Evolutionary conservation across 2,113 vertebrate genomes (phyloP).

Genomic region (Mormyrus lacerda): DNA sequence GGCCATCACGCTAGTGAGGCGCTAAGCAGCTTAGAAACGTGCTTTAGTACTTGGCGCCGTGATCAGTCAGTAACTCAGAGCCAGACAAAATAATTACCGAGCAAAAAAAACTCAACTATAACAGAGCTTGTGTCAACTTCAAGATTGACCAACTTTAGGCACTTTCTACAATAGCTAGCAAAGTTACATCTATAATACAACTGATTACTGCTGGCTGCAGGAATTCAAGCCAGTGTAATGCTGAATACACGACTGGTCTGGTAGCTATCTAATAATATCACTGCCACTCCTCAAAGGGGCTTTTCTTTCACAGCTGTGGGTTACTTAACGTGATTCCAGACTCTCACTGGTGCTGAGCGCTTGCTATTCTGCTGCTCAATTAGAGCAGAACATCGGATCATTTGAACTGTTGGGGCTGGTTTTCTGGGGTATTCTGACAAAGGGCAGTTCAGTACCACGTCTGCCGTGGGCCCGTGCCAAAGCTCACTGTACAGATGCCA

Average conservation of each 20-base stretch:
- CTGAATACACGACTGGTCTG: not conserved
- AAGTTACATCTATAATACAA: not conserved
- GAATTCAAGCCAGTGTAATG: not conserved
- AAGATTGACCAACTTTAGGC: not conserved
- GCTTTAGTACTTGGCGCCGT: not conserved
- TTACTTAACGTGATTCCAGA: not conserved
- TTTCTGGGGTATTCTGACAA: not conserved
- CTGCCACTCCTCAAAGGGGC: not conserved
- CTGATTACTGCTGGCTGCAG: not conserved
- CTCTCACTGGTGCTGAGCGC: not conserved
- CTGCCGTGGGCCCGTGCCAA: not conserved
- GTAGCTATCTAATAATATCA: slow-evolving; percentile 4
- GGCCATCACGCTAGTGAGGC: not conserved
- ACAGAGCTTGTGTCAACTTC: not conserved
- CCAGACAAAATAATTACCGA: not conserved
- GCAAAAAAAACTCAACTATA: not conserved
- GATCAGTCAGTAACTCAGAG: not conserved
- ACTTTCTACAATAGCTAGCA: not conserved
- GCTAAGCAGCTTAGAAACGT: not conserved
- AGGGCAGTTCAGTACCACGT: not conserved
- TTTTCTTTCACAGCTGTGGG: not conserved
- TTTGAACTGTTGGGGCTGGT: not conserved
- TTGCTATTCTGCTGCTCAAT: not conserved
- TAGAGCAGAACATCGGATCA: not conserved
- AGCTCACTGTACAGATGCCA: not conserved